These are phyloP conservation scores for Oreochromis spilurus DNA, from an alignment of 2,113 vertebrate species.

Conservation along the genomic window DNA sequence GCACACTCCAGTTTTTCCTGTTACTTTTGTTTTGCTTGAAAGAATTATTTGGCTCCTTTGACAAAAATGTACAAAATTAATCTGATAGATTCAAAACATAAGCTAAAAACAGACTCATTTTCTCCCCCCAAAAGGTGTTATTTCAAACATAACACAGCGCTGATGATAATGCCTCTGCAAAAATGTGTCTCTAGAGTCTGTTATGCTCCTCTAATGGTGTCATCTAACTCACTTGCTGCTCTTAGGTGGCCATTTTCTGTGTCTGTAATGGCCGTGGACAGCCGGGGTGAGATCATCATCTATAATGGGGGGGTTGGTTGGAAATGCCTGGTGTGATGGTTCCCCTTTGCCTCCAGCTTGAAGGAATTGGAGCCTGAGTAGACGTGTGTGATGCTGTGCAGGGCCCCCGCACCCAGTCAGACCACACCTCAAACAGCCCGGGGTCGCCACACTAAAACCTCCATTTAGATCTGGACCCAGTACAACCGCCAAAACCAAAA, in stretches of 20 bases:
- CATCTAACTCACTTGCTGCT: neutral
- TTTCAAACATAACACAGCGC: neutral
- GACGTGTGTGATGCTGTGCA: conserved; percentile 60
- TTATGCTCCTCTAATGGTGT: neutral
- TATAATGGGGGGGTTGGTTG: conserved; percentile 38
- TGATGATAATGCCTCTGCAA: neutral
- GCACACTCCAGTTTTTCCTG: neutral
- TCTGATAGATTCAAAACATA: neutral
- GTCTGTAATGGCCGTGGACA: conserved; percentile 44
- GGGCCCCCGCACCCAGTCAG: conserved; percentile 43
- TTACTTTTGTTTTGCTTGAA: neutral
- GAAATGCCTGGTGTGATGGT: conserved; percentile 30
- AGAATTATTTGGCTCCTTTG: neutral
- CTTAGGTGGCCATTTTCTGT: conserved; percentile 48
- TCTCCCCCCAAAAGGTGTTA: neutral
- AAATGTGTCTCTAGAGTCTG: neutral
- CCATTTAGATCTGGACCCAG: conserved; percentile 52
- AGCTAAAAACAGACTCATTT: neutral
- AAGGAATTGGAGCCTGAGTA: conserved; percentile 35
- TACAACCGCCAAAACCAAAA: conserved; percentile 42
- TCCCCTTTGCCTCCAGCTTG: conserved; percentile 29
- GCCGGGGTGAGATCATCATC: conserved; percentile 61
- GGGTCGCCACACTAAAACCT: conserved; percentile 56
- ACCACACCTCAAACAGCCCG: conserved; percentile 63
- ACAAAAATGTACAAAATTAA: neutral